Evolutionary conservation across 2,888 invertebrate species (phyloP), one percentile per base, ranked within the genome.

Genomic region (Luffia ferchaultella): DNA sequence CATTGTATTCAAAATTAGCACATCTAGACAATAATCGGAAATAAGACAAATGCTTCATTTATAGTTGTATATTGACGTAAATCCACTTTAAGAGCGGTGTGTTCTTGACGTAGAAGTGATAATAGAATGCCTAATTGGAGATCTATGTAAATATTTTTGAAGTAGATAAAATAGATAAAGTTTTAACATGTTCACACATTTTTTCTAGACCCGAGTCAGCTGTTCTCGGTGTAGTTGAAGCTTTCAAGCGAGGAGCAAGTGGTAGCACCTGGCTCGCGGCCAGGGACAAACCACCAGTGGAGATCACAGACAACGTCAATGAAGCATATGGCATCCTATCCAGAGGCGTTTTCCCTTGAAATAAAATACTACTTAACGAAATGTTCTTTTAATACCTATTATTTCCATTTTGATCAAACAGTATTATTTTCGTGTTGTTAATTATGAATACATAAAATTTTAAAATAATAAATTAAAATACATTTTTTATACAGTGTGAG

Each of bases 261-360:
- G 64, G 63, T 7, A 61, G 59, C 42, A 62, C 64, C 1, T 68
- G 68, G 68, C 18, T 67, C 1, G 52, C 57, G 1, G 53, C 48
- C 2, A 47, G 48, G 1, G 54, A 63, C 49, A 52, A 54, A 42
- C 67, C 70, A 1, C 65, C 52, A 0, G 52, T 55, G 16, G 64
- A 73, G 9, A 63, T 70, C 45, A 66, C 67, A 0, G 55, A 55
- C 0, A 72, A 70, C 17, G 61, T 79, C 1, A 62, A 57, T 1
- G 64, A 73, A 52, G 73, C 3, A 5, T 45, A 19, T 20, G 3
- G 5, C 12, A 12, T 30, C 12, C 12, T 30, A 3, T 30, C 30
- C 3, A 30, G 30, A 30, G 12, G 30, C 3, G 30, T 30, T 3
- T 3, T 12, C 12, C 30, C 3, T 7, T 7, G 30, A 30, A 30